A percentile compares a stretch with the other conserved stretches of the same genome.
These are phyloP conservation scores for Microctenopoma steveboyesi DNA, from an alignment of 2,797 vertebrate species.

Conservation along the genomic window DNA sequence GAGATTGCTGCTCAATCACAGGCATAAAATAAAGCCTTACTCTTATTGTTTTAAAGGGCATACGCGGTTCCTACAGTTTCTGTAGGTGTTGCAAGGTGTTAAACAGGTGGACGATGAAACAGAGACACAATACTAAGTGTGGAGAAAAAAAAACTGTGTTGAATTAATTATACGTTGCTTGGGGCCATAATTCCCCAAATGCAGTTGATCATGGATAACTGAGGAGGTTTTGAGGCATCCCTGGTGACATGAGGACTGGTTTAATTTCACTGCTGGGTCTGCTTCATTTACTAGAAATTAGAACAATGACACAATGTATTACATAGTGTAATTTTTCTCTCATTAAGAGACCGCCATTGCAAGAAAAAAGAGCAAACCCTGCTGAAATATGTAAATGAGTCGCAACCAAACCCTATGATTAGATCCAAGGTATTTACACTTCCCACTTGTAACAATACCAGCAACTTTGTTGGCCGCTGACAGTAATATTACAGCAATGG, in stretches of 20 bases:
- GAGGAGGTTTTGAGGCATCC: conserved; percentile 41
- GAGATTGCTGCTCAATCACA: background rate
- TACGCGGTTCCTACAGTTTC: background rate
- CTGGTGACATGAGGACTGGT: conserved; percentile 49
- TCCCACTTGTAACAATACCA: background rate
- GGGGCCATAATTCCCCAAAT: conserved; percentile 23
- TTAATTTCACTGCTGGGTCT: conserved; percentile 66
- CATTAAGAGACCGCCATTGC: conserved; percentile 1
- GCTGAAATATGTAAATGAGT: background rate
- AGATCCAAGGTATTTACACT: background rate
- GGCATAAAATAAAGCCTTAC: background rate
- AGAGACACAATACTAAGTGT: conserved; percentile 17
- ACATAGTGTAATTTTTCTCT: conserved; percentile 22
- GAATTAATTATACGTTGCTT: conserved; percentile 62
- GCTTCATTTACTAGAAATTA: conserved; percentile 58
- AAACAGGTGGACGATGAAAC: conserved; percentile 34
- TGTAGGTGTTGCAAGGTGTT: background rate
- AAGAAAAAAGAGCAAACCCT: background rate
- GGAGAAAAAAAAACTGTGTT: conserved; percentile 14
- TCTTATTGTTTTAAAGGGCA: background rate
- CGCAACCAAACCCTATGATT: background rate
- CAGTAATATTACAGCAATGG: conserved; percentile 9
- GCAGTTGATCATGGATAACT: conserved; percentile 30
- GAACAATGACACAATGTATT: conserved; percentile 35
- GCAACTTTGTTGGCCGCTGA: conserved; percentile 14